phyloP scores from a whole-genome alignment of 2,888 invertebrate genomes.

The Synanthedon formicaeformis region DNA sequence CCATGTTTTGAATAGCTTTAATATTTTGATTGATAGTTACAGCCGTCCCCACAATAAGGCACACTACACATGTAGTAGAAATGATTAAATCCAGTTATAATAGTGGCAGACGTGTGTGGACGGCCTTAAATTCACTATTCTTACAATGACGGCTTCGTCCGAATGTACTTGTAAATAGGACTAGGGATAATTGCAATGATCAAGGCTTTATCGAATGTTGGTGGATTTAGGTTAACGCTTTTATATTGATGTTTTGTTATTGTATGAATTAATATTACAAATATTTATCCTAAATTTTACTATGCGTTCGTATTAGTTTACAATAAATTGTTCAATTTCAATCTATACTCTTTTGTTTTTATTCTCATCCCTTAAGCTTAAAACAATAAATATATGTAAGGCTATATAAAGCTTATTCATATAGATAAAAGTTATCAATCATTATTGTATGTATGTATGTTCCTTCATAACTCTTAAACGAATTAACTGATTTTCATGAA shows the following conservation, averaged over 20 bases:
- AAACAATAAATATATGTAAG: too few species aligned
- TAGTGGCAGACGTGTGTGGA: not conserved
- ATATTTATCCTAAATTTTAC: constrained; percentile 69
- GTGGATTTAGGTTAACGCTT: constrained; percentile 58
- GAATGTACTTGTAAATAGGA: constrained; percentile 29
- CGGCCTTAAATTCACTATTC: constrained; percentile 19
- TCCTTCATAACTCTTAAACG: too few species aligned
- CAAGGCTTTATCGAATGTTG: constrained; percentile 60
- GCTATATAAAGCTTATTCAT: too few species aligned
- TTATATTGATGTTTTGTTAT: constrained; percentile 64
- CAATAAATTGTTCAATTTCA: constrained; percentile 66
- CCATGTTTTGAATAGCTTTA: constrained; percentile 63
- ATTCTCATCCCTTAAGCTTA: not conserved
- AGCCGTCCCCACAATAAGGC: not conserved
- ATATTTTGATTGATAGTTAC: constrained; percentile 43
- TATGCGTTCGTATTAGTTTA: constrained; percentile 67
- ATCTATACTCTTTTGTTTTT: constrained; percentile 12
- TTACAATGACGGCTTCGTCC: constrained; percentile 19
- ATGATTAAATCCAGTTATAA: too few species aligned
- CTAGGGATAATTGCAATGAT: constrained; percentile 36
- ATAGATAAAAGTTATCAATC: too few species aligned
- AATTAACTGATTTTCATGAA: too few species aligned
- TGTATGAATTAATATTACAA: constrained; percentile 57
- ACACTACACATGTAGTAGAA: constrained; percentile 8
- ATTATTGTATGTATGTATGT: too few species aligned